A percentile compares a stretch with the other conserved stretches of the same genome.
Conservation (phyloP, 2,888 invertebrate genomes). For the Aelia acuminata region DNA sequence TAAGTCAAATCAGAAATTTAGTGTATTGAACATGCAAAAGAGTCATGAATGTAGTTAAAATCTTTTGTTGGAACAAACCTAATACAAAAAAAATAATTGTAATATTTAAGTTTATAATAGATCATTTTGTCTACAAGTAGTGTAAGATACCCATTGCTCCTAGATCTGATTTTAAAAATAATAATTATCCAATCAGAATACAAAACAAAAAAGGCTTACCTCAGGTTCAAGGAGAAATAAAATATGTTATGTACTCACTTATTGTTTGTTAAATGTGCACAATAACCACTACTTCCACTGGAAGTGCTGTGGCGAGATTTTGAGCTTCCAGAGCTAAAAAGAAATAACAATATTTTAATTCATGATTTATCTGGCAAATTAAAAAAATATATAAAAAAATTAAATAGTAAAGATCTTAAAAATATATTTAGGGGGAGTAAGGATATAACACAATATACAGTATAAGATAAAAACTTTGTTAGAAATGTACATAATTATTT, state of each 20-base stretch:
- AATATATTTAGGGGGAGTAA: not conserved
- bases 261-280: constrained; percentile 72
- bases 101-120: too few relatives aligned
- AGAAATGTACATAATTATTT: too few relatives aligned
- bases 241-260: constrained; percentile 34
- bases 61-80: too few relatives aligned
- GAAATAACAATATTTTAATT: constrained; percentile 31
- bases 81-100: too few relatives aligned
- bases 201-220: constrained; percentile 16
- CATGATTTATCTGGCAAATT: not conserved
- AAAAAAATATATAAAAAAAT: not conserved
- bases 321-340: constrained; percentile 77
- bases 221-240: constrained; percentile 24
- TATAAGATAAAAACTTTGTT: too few relatives aligned
- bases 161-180: not conserved
- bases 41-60: too few relatives aligned
- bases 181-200: not conserved
- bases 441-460: too few relatives aligned
- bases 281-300: constrained; percentile 86
- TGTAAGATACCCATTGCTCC: not conserved
- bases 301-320: constrained; percentile 85
- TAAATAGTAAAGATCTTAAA: not conserved
- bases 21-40: too few relatives aligned
- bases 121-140: not conserved
- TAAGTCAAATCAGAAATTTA: too few relatives aligned